Evolutionary conservation across 2,113 vertebrate species (phyloP).

Genomic region (Psittacus erithacus): DNA sequence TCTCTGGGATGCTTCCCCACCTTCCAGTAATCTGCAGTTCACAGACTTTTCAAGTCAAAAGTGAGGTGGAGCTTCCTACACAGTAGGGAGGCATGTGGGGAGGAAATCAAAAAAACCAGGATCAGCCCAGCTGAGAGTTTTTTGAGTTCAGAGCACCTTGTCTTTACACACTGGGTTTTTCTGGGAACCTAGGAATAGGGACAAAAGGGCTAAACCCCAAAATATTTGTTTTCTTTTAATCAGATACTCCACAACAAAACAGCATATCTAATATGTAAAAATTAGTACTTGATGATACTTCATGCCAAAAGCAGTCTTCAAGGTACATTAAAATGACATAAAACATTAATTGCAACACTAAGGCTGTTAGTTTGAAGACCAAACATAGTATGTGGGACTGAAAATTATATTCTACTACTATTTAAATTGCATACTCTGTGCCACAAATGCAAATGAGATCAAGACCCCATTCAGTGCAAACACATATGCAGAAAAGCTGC

Average conservation of each 20-base stretch:
- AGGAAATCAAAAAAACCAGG: background rate
- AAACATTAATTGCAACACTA: background rate
- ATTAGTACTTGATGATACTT: background rate
- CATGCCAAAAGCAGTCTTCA: background rate
- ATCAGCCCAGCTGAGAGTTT: background rate
- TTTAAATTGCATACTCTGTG: background rate
- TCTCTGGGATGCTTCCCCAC: background rate
- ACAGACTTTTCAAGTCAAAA: background rate
- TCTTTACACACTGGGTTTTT: background rate
- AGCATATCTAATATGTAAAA: background rate
- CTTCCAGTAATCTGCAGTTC: background rate
- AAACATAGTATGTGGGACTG: background rate
- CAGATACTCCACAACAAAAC: background rate
- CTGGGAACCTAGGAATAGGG: background rate
- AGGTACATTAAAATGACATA: background rate
- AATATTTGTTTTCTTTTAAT: background rate
- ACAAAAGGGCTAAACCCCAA: background rate
- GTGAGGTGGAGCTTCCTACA: background rate
- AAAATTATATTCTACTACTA: background rate
- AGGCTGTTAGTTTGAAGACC: background rate
- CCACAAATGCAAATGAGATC: background rate
- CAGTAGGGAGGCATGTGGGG: fast-evolving
- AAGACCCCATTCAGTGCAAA: background rate
- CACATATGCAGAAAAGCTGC: background rate
- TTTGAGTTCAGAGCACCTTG: background rate